Percentiles rank a stretch among this genome's conserved stretches.
Evolutionary conservation across 2,113 vertebrate species (phyloP).

Genomic region (Gallinago paraguaiae): DNA sequence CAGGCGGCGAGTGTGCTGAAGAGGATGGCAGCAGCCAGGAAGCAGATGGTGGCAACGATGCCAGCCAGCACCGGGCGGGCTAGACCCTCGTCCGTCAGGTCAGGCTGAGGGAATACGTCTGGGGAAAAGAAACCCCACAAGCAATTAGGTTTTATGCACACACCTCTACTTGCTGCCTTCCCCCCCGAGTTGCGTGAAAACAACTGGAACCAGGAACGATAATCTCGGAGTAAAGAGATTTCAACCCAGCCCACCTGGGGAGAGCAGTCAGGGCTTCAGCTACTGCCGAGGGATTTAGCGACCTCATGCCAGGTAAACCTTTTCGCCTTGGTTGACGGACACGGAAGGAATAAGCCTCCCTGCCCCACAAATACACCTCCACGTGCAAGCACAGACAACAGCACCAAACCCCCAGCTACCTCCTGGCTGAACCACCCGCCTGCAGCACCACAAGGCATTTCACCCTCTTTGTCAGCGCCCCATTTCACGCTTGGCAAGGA

Average conservation of each 20-base stretch:
- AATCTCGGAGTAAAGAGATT: not conserved
- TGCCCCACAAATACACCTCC: not conserved
- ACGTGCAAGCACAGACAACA: not conserved
- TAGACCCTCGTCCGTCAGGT: conserved; percentile 92
- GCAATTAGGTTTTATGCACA: accelerated
- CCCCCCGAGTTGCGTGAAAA: not conserved
- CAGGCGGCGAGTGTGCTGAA: conserved; percentile 98
- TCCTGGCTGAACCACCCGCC: accelerated
- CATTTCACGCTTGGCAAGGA: not conserved
- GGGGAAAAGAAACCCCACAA: not conserved
- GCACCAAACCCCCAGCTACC: not conserved
- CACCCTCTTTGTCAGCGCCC: not conserved
- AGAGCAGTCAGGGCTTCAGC: accelerated
- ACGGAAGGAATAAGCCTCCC: not conserved
- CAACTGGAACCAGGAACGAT: not conserved
- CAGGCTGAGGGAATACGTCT: conserved; percentile 94
- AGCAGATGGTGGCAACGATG: conserved; percentile 98
- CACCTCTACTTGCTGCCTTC: not conserved
- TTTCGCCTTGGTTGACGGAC: not conserved
- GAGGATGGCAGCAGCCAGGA: conserved; percentile 94
- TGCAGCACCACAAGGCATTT: not conserved
- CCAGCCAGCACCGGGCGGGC: conserved; percentile 95
- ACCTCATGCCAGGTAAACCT: not conserved
- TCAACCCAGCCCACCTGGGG: not conserved
- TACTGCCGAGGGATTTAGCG: not conserved